phyloP scores from a whole-genome alignment of 2,797 vertebrate species.

The Siniperca scherzeri region DNA sequence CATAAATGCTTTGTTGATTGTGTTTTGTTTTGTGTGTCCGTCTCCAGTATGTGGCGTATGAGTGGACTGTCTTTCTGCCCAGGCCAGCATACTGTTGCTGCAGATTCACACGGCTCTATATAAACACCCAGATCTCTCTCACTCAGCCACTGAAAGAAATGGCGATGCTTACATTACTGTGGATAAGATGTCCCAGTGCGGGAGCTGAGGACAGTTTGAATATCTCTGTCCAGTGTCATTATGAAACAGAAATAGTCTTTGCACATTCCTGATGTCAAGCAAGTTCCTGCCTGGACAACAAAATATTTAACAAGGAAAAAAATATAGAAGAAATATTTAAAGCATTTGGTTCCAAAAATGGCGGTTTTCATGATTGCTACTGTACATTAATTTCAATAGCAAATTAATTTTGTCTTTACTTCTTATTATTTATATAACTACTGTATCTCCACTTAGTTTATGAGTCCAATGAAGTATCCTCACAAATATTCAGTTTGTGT shows the following conservation, averaged over 20 bases:
- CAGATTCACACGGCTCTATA: slow-evolving; percentile 66
- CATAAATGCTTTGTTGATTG: neutral
- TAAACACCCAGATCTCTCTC: slow-evolving; percentile 69
- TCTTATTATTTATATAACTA: neutral
- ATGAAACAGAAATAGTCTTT: slow-evolving; percentile 79
- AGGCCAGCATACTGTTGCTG: slow-evolving; percentile 28
- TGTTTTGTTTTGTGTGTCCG: slow-evolving; percentile 24
- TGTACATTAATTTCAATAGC: neutral
- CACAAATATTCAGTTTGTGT: slow-evolving; percentile 29
- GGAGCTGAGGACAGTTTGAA: slow-evolving; percentile 68
- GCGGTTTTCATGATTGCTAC: neutral
- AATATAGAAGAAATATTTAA: neutral
- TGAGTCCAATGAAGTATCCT: slow-evolving; percentile 10
- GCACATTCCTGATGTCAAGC: slow-evolving; percentile 69
- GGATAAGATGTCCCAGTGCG: slow-evolving; percentile 75
- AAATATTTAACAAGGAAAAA: slow-evolving; percentile 48
- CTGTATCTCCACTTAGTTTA: neutral
- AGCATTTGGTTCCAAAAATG: neutral
- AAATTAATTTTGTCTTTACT: neutral
- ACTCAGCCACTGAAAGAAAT: slow-evolving; percentile 71
- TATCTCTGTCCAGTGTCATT: slow-evolving; percentile 76
- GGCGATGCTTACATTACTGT: slow-evolving; percentile 70
- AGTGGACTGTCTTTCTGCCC: slow-evolving; percentile 10
- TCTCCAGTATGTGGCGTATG: slow-evolving; percentile 13
- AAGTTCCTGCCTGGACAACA: slow-evolving; percentile 59